These are phyloP conservation scores for Xyrichtys novacula DNA, from an alignment of 2,797 vertebrate species.

Conservation along the genomic window DNA sequence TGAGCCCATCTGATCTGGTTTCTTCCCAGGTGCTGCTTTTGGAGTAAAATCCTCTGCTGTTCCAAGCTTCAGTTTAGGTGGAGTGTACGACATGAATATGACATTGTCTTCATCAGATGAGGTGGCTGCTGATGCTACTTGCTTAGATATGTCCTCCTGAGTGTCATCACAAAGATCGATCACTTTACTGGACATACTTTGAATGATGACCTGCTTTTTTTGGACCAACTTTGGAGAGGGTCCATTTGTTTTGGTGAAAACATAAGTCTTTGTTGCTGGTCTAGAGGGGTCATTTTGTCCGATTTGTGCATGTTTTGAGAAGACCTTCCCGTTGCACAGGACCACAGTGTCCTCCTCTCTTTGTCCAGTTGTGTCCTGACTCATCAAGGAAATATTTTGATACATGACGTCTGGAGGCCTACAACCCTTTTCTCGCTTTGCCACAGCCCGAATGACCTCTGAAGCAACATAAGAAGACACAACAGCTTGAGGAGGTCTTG, in stretches of 20 bases:
- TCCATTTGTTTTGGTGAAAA: not conserved
- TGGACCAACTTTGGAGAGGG: not conserved
- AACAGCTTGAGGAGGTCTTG: slow-evolving; percentile 25
- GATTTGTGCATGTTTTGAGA: slow-evolving; percentile 48
- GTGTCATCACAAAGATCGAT: slow-evolving; percentile 82
- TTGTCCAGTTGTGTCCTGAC: slow-evolving; percentile 20
- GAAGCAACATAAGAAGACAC: slow-evolving; percentile 39
- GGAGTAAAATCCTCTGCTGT: not conserved
- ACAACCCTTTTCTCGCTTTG: slow-evolving; percentile 41
- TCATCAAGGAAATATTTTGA: slow-evolving; percentile 3
- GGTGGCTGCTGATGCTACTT: not conserved
- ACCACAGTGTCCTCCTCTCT: slow-evolving; percentile 67
- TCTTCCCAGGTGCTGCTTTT: not conserved
- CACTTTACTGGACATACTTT: slow-evolving; percentile 59
- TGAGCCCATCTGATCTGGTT: not conserved
- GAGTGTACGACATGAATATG: slow-evolving; percentile 84
- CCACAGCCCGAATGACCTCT: slow-evolving; percentile 51
- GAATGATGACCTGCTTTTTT: slow-evolving; percentile 1
- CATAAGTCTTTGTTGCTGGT: not conserved
- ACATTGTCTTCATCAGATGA: slow-evolving; percentile 80
- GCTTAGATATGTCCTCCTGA: slow-evolving; percentile 20
- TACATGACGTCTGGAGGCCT: not conserved
- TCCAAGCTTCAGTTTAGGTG: slow-evolving; percentile 63
- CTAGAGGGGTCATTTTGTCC: not conserved
- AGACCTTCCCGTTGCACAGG: slow-evolving; percentile 79